Conservation (phyloP, 1,140 invertebrate genomes). For the Calephelis nemesis region DNA sequence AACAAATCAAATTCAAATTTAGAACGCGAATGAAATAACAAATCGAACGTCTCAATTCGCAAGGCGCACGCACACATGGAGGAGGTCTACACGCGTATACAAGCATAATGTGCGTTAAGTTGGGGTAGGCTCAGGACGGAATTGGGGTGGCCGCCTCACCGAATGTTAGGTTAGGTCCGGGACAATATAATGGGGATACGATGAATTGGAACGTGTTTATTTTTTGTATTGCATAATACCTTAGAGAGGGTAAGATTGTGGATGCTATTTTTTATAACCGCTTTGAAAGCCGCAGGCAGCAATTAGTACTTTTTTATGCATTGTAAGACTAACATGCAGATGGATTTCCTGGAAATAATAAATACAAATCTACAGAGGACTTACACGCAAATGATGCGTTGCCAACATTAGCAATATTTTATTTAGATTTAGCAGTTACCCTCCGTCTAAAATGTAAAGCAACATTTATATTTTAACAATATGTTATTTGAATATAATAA, state of each 20-base stretch:
- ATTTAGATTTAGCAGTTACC: too few species aligned
- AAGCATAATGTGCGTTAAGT: constrained; percentile 44
- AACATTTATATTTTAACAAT: too few species aligned
- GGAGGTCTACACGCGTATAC: constrained; percentile 27
- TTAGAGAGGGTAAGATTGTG: neutral
- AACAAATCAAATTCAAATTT: constrained; percentile 25
- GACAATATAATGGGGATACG: constrained; percentile 50
- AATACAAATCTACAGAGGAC: too few species aligned
- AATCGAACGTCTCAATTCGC: constrained; percentile 55
- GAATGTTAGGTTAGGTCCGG: constrained; percentile 70
- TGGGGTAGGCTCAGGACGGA: constrained; percentile 68
- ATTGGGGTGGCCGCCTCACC: constrained; percentile 64
- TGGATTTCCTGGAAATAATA: too few species aligned
- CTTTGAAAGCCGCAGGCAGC: too few species aligned
- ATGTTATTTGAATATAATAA: too few species aligned
- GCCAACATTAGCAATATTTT: too few species aligned
- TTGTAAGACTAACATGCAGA: too few species aligned
- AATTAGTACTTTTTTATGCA: too few species aligned
- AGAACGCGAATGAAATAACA: constrained; percentile 41
- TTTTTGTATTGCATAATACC: neutral
- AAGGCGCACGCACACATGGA: constrained; percentile 42
- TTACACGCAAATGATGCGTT: too few species aligned
- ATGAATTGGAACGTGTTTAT: constrained; percentile 42
- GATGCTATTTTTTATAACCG: too few species aligned
- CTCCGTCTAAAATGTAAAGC: too few species aligned